Percentiles rank a stretch among this genome's conserved stretches.
Conservation (phyloP, 2,113 vertebrate genomes). For the Cavia porcellus region DNA sequence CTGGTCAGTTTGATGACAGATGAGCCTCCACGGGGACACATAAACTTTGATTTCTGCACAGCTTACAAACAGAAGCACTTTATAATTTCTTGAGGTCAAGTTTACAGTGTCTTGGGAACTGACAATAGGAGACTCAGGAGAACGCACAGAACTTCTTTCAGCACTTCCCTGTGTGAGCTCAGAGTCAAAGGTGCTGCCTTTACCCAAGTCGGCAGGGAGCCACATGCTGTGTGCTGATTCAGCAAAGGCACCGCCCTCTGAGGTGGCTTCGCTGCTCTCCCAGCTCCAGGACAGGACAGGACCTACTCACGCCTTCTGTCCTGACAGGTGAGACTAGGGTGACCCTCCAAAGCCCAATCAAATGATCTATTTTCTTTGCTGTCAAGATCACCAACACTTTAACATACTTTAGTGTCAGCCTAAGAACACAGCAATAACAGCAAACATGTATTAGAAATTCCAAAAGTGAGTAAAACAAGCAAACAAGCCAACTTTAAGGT, state of each 20-base stretch:
- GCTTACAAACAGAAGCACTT: conserved; percentile 63
- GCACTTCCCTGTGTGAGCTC: conserved; percentile 42
- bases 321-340: not conserved
- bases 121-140: conserved; percentile 59
- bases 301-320: not conserved
- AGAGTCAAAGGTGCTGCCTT: not conserved
- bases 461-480: not conserved
- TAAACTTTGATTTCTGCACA: conserved; percentile 63
- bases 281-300: not conserved
- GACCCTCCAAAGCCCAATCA: not conserved
- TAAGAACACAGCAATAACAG: not conserved
- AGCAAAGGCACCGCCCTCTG: not conserved
- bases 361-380: not conserved
- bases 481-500: not conserved
- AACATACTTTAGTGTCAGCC: not conserved
- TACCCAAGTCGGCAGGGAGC: conserved; percentile 41
- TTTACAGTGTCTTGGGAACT: conserved; percentile 24
- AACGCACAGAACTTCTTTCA: conserved; percentile 13
- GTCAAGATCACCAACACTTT: not conserved
- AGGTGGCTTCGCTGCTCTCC: not conserved
- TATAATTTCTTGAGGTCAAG: conserved; percentile 34
- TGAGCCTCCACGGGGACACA: not conserved
- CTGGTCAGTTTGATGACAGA: conserved; percentile 43
- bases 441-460: not conserved
- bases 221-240: not conserved